phyloP scores from a whole-genome alignment of 2,113 vertebrate species.

The Lycaon pictus region DNA sequence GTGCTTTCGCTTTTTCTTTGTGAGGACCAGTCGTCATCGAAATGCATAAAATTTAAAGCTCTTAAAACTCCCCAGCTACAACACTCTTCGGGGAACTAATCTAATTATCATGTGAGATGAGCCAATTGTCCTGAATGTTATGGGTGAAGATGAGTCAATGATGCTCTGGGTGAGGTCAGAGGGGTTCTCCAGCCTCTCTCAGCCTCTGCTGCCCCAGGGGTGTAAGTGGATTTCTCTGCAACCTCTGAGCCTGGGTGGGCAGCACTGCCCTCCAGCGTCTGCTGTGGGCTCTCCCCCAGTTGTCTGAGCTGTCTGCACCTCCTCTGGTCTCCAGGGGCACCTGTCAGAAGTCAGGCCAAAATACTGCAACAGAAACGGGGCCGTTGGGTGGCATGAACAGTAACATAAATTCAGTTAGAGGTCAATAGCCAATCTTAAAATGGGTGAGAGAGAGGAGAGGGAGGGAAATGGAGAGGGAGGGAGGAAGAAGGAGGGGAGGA shows the following conservation, averaged over 20 bases:
- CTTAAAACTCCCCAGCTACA: neutral
- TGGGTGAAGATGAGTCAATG: neutral
- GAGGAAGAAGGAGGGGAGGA: neutral
- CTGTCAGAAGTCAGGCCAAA: neutral
- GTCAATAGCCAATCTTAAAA: conserved; percentile 56
- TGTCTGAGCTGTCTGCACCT: neutral
- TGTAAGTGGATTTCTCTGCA: neutral
- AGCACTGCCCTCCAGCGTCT: too few species aligned
- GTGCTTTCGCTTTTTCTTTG: neutral
- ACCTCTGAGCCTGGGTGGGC: neutral
- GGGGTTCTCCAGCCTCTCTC: neutral
- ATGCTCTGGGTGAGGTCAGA: neutral
- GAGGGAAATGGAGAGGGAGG: too few species aligned
- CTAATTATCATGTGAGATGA: neutral
- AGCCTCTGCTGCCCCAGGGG: accelerated
- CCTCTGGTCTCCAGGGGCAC: accelerated
- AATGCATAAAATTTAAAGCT: neutral
- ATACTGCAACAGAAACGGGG: neutral
- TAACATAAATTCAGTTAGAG: neutral
- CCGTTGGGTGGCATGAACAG: neutral
- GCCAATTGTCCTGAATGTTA: too few species aligned
- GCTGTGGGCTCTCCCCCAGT: neutral
- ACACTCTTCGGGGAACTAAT: neutral
- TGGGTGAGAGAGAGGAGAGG: neutral
- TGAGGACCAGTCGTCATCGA: neutral